Evolutionary conservation across 2,797 vertebrate species (phyloP).

Genomic region (Scomberomorus guttatus): DNA sequence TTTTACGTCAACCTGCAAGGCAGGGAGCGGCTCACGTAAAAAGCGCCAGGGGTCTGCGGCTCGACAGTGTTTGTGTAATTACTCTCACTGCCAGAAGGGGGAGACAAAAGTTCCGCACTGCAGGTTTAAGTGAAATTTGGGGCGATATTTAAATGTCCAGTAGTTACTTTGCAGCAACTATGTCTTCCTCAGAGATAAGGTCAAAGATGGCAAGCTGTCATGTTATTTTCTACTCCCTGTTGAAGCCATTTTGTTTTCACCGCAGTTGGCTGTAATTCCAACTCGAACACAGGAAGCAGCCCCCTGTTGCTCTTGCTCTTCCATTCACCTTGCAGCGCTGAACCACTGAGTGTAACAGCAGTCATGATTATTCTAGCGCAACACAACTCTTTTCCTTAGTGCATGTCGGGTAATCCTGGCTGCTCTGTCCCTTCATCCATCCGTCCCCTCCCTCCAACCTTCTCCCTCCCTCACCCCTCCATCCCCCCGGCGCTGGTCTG

Average conservation of each 20-base stretch:
- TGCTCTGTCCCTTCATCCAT: slow-evolving; percentile 84
- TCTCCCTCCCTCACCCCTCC: slow-evolving; percentile 37
- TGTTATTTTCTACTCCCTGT: slow-evolving; percentile 59
- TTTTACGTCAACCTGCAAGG: no score
- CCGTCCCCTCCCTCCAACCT: slow-evolving; percentile 55
- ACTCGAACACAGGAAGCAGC: slow-evolving; percentile 58
- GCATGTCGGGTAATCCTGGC: slow-evolving; percentile 89
- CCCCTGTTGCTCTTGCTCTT: slow-evolving; percentile 51
- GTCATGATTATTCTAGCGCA: slow-evolving; percentile 68
- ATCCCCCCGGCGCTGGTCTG: slow-evolving; percentile 56
- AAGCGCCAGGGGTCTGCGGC: no score
- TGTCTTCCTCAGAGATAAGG: slow-evolving; percentile 45
- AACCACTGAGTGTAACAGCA: slow-evolving; percentile 63
- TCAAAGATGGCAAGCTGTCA: slow-evolving; percentile 51
- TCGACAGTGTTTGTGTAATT: no score
- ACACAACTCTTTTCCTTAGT: slow-evolving; percentile 68
- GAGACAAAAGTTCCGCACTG: no score
- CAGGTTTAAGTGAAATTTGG: slow-evolving; percentile 1
- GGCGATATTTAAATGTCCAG: slow-evolving; percentile 22
- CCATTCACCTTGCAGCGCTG: slow-evolving; percentile 59
- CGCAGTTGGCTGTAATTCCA: slow-evolving; percentile 61
- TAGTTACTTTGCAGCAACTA: slow-evolving; percentile 22
- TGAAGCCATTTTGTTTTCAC: slow-evolving; percentile 70
- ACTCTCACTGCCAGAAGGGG: no score
- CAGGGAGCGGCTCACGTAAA: background rate